Percentiles rank a stretch among this genome's conserved stretches.
phyloP scores from a whole-genome alignment of 2,113 vertebrate species.

The Silurus meridionalis region DNA sequence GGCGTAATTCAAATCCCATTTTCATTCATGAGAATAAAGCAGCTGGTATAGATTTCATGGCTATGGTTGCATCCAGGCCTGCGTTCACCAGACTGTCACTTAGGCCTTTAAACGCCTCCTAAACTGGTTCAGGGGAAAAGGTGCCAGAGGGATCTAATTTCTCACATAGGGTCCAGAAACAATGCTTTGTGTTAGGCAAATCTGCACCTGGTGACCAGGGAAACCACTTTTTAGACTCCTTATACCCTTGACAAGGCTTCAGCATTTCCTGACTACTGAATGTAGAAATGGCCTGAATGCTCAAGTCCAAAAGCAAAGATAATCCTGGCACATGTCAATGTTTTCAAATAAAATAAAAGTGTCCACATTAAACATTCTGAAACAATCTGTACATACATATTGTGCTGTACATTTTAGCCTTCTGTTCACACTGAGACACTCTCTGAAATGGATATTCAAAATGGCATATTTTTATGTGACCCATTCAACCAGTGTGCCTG shows the following conservation, averaged over 20 bases:
- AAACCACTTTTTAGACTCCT: slow-evolving; percentile 59
- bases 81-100: slow-evolving; percentile 68
- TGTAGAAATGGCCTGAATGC: slow-evolving; percentile 25
- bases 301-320: neutral
- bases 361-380: neutral
- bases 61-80: slow-evolving; percentile 68
- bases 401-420: no score
- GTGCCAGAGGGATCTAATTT: slow-evolving; percentile 71
- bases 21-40: slow-evolving; percentile 59
- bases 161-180: slow-evolving; percentile 61
- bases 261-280: slow-evolving; percentile 47
- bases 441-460: no score
- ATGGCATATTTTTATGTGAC: no score
- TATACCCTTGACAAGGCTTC: slow-evolving; percentile 29
- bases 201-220: slow-evolving; percentile 72
- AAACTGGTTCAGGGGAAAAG: slow-evolving; percentile 65
- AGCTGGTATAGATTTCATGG: slow-evolving; percentile 64
- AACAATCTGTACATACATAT: no score
- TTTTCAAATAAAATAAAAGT: neutral
- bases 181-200: slow-evolving; percentile 67
- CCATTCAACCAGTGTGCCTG: no score
- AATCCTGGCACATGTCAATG: neutral
- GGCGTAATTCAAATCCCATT: slow-evolving; percentile 48
- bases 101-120: slow-evolving; percentile 67
- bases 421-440: no score